Base-by-base conservation (phyloP, 2,113 vertebrate genomes). In the Tringa solitaria region DNA sequence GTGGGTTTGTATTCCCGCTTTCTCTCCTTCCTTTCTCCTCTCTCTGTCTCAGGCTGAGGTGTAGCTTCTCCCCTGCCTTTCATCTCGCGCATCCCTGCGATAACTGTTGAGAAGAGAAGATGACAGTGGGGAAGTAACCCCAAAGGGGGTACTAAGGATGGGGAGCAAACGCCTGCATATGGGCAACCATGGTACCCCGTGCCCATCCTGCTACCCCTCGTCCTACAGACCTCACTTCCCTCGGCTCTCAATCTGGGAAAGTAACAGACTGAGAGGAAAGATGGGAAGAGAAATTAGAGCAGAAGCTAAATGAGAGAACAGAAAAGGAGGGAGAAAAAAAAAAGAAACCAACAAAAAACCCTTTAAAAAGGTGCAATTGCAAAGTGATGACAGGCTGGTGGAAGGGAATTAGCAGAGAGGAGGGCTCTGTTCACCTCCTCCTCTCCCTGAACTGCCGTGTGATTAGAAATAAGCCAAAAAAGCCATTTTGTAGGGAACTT, bases 321-420 rank as follows among this genome's bases (percentile, higher is more conserved):
- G 86, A 92, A 81, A 92, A 92, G 45, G 45, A 8, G 59, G 86
- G 68, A 90, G 69, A 6, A 33, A n/a, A 54, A 89, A 89, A 41
- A 41, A 41, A 41, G 14, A 46, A n/a, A 11, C 41, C 39, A 23
- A 26, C 50, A 53, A 53, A 54, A 54, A 54, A 28, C 16, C 53
- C 51, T 87, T 82, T 39, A 19, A 87, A 89, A 93, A 95, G 87
- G 89, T 92, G 94, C 89, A 95, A 89, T 45, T 81, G 80, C 39
- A 9, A 95, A 93, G 94, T 84, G 94, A 84, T 96, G 95, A 94
- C 95, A 97, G 95, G 80, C 73, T 91, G 77, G 93, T 77, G 89
- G 95, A 93, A 91, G 91, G 77, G 93, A 87, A 78, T 86, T 84
- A 92, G 94, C 68, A 37, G 86, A 67, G 80, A 90, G 50, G 63